Evolutionary conservation across 2,888 invertebrate genomes (phyloP), one percentile per base, ranked within the genome.

Genomic region (Lasioglossum lativentre): DNA sequence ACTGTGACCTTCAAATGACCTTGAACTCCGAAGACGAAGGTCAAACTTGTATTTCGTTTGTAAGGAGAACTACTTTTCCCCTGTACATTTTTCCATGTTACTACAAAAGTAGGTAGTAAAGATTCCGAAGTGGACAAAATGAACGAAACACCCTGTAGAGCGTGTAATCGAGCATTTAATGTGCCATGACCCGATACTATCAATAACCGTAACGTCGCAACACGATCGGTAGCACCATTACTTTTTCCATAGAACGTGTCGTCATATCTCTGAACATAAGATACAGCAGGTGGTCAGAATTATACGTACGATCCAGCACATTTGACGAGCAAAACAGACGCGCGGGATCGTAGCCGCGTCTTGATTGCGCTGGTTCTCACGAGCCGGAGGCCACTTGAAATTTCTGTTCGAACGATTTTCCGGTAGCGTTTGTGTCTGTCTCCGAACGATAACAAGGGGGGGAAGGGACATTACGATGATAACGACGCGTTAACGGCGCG

Each of bases 401-500:
- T 68, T 79, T 56, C 47, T 71, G 47, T 73, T 45, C 38, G 23
- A 23, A 63, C 77, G 83, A 82, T 86, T 82, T 73, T 59, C 75
- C 82, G 70, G 75, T 30, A 45, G 4, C 16, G 19, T 19, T 40
- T 2, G 75, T 14, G 74, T 45, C 75, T 30, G 56, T 59, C 23
- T 30, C 68, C 27, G 38, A 47, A 66, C 74, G 89, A 89, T 88
- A 89, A 83, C 82, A 40, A 77, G 38, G 4, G 42, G 23, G 52
- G 34, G 63, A 76, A 83, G 79, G 83, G 73, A 83, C 38, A 19
- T 83, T 75, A 42, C 59, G 52, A 70, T 85, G 88, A 92, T 92
- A 91, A 91, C 89, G 90, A 91, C 82, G 88, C 83, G 90, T 89
- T 92, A 90, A 92, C 89, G 87, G 86, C 88, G 34, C 34, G 78